Evolutionary conservation across 2,113 vertebrate species (phyloP).

Genomic region (Syrrhaptes paradoxus): DNA sequence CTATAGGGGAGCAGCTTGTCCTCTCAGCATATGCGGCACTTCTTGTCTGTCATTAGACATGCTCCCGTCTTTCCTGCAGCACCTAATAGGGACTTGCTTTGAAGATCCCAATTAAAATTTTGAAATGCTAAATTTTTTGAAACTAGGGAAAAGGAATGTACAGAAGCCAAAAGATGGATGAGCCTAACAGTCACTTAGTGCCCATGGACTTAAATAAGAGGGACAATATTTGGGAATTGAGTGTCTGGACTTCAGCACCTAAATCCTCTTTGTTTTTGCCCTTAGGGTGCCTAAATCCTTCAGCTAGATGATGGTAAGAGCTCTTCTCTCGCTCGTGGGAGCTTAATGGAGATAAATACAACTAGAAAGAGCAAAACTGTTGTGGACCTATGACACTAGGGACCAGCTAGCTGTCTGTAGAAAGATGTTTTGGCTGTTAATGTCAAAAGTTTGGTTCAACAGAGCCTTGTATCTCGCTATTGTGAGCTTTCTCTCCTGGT

Average conservation of each 20-base stretch:
- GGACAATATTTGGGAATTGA: not conserved
- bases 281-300: not conserved
- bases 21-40: not conserved
- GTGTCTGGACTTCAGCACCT: not conserved
- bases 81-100: not conserved
- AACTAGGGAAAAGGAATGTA: not conserved
- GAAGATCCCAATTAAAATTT: not conserved
- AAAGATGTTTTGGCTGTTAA: not conserved
- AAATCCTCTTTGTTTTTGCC: not conserved
- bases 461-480: not conserved
- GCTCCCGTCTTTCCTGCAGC: not conserved
- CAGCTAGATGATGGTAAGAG: not conserved
- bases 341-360: not conserved
- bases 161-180: not conserved
- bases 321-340: not conserved
- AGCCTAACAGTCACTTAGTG: not conserved
- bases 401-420: not conserved
- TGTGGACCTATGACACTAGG: rapidly evolving
- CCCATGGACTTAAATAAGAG: not conserved
- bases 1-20: not conserved
- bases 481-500: not conserved
- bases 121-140: not conserved
- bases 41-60: not conserved
- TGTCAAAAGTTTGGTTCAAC: not conserved
- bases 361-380: not conserved